These are phyloP conservation scores for Ellobius talpinus DNA, from an alignment of 2,113 vertebrate species.

Conservation along the genomic window DNA sequence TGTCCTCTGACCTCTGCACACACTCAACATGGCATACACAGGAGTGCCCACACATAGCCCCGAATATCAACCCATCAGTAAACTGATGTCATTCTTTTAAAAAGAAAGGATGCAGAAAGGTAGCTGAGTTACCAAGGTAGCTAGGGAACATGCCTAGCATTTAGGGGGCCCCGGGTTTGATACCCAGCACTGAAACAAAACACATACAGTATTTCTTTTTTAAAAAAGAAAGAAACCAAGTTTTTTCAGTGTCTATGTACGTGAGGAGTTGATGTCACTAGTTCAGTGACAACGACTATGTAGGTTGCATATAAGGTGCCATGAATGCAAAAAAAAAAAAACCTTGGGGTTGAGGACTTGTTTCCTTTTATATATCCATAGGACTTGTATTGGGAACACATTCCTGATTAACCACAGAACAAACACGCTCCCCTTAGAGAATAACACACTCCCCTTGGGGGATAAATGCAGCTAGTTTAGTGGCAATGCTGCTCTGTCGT, in stretches of 20 bases:
- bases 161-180: not conserved
- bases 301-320: not conserved
- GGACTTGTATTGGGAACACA: not conserved
- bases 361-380: slow-evolving; percentile 11
- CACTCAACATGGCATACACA: not conserved
- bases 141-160: not conserved
- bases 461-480: not conserved
- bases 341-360: not conserved
- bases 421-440: not conserved
- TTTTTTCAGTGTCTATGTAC: slow-evolving; percentile 3
- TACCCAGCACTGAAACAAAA: not conserved
- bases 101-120: not conserved
- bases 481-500: not conserved
- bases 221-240: not conserved
- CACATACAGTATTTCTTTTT: not conserved
- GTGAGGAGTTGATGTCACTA: not conserved
- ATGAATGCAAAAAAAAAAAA: slow-evolving; percentile 44
- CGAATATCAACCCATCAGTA: not conserved
- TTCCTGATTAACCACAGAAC: not conserved
- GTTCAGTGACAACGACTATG: not conserved
- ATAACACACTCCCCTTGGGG: not conserved
- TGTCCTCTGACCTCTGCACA: not conserved
- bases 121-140: not conserved
- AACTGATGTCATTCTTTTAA: not conserved
- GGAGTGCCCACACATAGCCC: not conserved